These are phyloP conservation scores for Rhipidura dahli DNA, from an alignment of 2,113 vertebrate genomes.

Conservation along the genomic window DNA sequence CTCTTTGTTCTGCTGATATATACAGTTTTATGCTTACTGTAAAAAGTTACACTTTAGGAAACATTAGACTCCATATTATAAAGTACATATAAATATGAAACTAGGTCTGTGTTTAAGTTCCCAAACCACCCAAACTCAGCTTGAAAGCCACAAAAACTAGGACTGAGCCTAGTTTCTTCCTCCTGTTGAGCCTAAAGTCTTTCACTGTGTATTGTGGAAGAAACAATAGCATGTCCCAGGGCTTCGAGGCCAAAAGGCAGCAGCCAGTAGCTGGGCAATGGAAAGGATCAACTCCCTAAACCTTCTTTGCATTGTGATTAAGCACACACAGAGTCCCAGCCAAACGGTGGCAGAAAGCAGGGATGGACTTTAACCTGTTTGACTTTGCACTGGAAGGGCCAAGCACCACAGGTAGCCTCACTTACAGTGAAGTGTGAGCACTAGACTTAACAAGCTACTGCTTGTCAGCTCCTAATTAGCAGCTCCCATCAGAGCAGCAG, in stretches of 20 bases:
- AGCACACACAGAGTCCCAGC: background rate
- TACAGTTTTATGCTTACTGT: background rate
- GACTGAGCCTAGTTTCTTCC: background rate
- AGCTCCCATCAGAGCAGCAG: conserved; percentile 43
- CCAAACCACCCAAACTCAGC: background rate
- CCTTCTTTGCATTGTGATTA: background rate
- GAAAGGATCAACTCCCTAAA: conserved; percentile 3
- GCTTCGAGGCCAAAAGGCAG: background rate
- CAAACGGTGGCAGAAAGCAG: conserved; percentile 5
- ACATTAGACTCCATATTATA: background rate
- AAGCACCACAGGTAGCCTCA: background rate
- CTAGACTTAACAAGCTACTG: conserved; percentile 20
- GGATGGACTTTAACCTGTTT: conserved; percentile 49
- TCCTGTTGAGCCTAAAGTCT: background rate
- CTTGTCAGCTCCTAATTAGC: conserved; percentile 62
- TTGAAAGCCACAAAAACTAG: background rate
- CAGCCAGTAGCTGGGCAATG: background rate
- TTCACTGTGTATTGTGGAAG: background rate
- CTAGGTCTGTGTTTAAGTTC: background rate
- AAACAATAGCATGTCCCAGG: background rate
- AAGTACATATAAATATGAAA: background rate
- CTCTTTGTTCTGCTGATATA: background rate
- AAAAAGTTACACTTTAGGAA: background rate
- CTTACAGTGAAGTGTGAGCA: background rate
- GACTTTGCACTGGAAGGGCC: conserved; percentile 6